Conservation (phyloP, 2,797 vertebrate species). For the Sebastes oblongus region DNA sequence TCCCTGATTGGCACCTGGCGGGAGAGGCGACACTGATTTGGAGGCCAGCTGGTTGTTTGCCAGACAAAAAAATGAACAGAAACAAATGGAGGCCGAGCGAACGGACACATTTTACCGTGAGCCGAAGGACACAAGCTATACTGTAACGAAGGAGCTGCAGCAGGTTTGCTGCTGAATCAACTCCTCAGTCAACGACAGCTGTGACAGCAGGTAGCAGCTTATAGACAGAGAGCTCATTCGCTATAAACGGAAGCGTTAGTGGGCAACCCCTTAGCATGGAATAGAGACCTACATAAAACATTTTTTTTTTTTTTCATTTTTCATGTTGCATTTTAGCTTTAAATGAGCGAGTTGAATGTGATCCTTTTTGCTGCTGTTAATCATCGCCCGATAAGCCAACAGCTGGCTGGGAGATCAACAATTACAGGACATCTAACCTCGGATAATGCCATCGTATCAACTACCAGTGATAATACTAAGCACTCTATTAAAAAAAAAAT, state of each 20-base stretch:
- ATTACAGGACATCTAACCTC: not conserved
- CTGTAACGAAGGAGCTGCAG: not conserved
- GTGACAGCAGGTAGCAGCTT: conserved; percentile 3
- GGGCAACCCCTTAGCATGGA: not conserved
- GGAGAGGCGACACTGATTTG: not conserved
- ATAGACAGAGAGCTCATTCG: not conserved
- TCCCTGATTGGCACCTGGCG: not conserved
- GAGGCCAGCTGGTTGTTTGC: conserved; percentile 17
- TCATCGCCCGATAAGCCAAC: not conserved
- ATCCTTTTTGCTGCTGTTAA: not conserved
- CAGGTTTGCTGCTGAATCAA: not conserved
- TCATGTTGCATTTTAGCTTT: not conserved
- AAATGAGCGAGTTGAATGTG: not conserved
- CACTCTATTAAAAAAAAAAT: not conserved
- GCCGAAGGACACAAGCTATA: not conserved
- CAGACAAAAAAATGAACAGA: conserved; percentile 16
- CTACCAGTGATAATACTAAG: not conserved
- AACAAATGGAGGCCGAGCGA: not conserved
- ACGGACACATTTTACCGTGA: not conserved
- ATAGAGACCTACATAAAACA: not conserved
- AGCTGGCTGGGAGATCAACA: not conserved
- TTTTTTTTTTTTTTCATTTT: not conserved
- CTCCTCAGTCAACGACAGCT: not conserved
- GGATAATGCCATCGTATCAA: not conserved
- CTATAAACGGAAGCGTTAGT: not conserved